phyloP scores from a whole-genome alignment of 2,888 invertebrate species.

The Gastracanthus pulcherrimus region DNA sequence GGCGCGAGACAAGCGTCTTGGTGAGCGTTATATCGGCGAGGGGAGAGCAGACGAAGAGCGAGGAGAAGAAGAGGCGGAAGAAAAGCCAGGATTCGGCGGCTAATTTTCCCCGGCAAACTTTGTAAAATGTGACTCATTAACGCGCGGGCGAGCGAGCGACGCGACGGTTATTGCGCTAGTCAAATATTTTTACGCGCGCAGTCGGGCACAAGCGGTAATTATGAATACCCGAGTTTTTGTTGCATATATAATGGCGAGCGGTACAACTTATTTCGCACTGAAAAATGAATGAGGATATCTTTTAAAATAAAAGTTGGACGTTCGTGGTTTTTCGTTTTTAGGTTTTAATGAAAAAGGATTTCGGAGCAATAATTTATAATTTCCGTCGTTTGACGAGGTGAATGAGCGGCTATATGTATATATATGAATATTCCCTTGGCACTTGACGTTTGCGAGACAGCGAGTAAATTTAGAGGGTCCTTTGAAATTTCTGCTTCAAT shows the following conservation, averaged over 20 bases:
- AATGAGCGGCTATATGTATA: conserved; percentile 13
- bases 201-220: conserved; percentile 6
- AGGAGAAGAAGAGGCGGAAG: too few species aligned
- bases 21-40: conserved; percentile 18
- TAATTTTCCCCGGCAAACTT: conserved; percentile 74
- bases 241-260: too few species aligned
- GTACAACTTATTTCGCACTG: background rate
- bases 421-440: conserved; percentile 47
- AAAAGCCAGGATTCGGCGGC: conserved; percentile 76
- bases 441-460: conserved; percentile 49
- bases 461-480: conserved; percentile 55
- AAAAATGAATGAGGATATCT: background rate
- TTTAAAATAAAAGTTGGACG: background rate
- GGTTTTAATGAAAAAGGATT: conserved; percentile 40
- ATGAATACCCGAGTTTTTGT: background rate
- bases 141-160: too few species aligned
- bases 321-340: too few species aligned
- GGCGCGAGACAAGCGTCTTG: background rate
- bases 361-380: conserved; percentile 51
- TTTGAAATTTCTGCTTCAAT: conserved; percentile 53
- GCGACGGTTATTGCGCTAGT: too few species aligned
- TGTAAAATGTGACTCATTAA: conserved; percentile 76
- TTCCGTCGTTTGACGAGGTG: conserved; percentile 30
- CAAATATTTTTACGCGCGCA: background rate
- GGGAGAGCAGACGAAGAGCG: conserved; percentile 55